Evolutionary conservation across 2,888 invertebrate genomes (phyloP).

Genomic region (Celastrina argiolus): DNA sequence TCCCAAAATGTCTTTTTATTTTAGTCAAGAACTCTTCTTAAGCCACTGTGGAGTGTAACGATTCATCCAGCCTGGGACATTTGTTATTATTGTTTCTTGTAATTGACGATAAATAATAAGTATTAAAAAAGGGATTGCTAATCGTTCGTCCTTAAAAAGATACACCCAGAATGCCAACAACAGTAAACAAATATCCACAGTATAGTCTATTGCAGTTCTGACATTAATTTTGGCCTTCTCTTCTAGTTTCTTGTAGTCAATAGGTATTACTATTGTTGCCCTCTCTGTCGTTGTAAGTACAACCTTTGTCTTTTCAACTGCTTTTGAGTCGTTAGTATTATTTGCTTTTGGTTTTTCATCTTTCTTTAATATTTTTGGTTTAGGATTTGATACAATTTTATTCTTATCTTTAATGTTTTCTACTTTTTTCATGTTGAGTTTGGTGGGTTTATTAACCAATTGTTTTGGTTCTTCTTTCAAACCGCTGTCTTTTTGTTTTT

Average conservation of each 20-base stretch:
- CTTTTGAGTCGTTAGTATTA: constrained; percentile 35
- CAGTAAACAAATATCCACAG: constrained; percentile 85
- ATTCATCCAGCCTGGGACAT: constrained; percentile 78
- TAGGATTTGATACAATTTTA: constrained; percentile 34
- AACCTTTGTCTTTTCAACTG: constrained; percentile 46
- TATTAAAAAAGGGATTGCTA: constrained; percentile 87
- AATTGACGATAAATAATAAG: constrained; percentile 87
- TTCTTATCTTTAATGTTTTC: constrained; percentile 28
- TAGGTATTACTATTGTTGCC: constrained; percentile 68
- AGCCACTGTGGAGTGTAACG: constrained; percentile 62
- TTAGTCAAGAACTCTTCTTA: constrained; percentile 66
- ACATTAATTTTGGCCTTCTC: constrained; percentile 82
- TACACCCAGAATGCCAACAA: constrained; percentile 89
- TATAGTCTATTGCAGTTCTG: constrained; percentile 82
- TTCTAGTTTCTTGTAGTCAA: constrained; percentile 75
- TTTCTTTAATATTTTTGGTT: constrained; percentile 31
- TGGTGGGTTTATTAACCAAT: background rate
- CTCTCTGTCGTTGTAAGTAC: constrained; percentile 62
- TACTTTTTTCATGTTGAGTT: constrained; percentile 20
- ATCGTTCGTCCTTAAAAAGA: constrained; percentile 86
- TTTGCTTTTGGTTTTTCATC: constrained; percentile 30
- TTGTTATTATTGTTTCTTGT: constrained; percentile 79
- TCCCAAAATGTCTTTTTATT: constrained; percentile 64
- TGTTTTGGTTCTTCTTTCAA: background rate
- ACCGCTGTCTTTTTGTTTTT: constrained; percentile 4